Percentiles rank a stretch among this genome's conserved stretches.
Conservation (phyloP, 2,888 invertebrate genomes). For the Crematogaster levior region DNA sequence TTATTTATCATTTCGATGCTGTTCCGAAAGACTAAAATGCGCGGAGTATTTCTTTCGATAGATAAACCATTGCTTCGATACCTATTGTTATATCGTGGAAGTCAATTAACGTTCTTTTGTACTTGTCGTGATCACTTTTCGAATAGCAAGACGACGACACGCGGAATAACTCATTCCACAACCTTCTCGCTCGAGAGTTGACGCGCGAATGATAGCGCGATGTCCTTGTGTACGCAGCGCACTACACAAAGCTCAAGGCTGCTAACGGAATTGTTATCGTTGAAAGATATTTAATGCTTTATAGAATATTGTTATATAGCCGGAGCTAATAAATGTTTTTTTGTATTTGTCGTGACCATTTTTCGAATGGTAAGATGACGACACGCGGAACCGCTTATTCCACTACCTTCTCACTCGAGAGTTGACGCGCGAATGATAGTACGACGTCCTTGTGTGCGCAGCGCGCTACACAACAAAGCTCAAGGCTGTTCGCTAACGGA, state of each 20-base stretch:
- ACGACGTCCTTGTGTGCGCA: neutral
- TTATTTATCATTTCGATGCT: neutral
- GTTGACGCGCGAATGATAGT: neutral
- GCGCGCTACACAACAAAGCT: neutral
- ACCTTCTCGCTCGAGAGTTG: neutral
- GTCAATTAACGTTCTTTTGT: neutral
- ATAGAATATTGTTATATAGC: neutral
- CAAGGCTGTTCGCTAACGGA: neutral
- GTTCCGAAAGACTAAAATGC: neutral
- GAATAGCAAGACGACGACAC: neutral
- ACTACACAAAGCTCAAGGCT: neutral
- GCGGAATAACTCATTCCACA: neutral
- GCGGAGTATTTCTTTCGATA: neutral
- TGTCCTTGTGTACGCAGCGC: neutral
- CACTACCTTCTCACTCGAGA: neutral
- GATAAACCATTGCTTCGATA: neutral
- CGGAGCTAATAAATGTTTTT: neutral
- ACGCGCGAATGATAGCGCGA: neutral
- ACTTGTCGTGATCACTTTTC: neutral
- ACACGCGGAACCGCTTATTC: neutral
- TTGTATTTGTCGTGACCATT: neutral
- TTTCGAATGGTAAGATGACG: neutral
- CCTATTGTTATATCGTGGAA: neutral
- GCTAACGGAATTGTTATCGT: neutral
- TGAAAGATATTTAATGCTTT: no score